Base-by-base conservation (phyloP, 2,888 invertebrate genomes). In the Leptinotarsa peninsularis region DNA sequence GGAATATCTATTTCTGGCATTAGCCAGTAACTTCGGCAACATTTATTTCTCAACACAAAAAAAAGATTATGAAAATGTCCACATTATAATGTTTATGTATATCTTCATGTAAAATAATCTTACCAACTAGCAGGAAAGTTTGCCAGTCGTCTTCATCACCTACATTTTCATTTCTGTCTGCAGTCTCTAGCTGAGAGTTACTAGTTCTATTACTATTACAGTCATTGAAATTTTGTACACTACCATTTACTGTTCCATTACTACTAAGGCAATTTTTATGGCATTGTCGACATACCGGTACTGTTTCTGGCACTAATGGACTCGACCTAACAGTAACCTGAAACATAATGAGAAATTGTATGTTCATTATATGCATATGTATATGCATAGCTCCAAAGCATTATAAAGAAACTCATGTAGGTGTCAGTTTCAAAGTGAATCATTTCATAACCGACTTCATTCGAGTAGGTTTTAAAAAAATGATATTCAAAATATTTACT, bases 301-400 rank as follows among this genome's bases (percentile, higher is more conserved):
- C 90, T 74, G 93, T 92, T 88, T 94, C 94, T 77, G 93, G 92
- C 71, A 92, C 91, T 76, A 93, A 91, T 76, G 94, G 94, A 87
- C 94, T 94, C 70, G 94, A 94, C 83, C 94, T 91, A 74, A 94
- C 94, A 68, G 94, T 94, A 81, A 94, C 93, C 94, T 94, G 89
- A 78, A 90, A 82, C 7, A 67, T 4, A 54, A 56, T 23, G 49
- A 4, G 4, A 4, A 7, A 15, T 21, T 43, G 10, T 13, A 43
- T 3, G 43, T 43, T 43, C 10, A 43, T 43, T 43, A 13, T 43
- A 43, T 33, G 7, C 4, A 5, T 7, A 7, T 33, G 33, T 33
- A 33, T 33, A 7, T 33, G 33, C 33, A 7, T 7, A 7, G 33
- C 33, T 33, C 7, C 33, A 33, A 33, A 33, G 7, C 7, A 1